phyloP scores from a whole-genome alignment of 53 echinoderm and acorn worm genomes.

The Henricia sp. region DNA sequence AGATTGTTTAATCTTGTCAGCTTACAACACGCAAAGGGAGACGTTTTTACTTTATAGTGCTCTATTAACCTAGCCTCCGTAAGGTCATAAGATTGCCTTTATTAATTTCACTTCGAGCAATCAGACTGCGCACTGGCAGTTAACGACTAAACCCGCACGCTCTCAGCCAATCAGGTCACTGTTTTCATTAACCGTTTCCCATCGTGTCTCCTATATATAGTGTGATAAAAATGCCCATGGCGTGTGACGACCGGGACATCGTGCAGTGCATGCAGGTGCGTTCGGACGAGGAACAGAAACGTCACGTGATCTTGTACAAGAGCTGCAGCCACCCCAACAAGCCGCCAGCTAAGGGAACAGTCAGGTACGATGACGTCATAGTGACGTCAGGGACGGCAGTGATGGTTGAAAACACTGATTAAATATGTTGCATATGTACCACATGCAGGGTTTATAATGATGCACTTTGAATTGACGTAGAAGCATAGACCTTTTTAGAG shows the following conservation, averaged over 20 bases:
- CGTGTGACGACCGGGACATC: constrained; percentile 87
- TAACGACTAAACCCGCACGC: too few relatives aligned
- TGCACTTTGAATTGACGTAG: neutral
- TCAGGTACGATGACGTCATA: constrained; percentile 84
- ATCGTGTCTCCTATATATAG: constrained; percentile 25
- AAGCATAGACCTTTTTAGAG: neutral
- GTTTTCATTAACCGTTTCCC: neutral
- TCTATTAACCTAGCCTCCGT: too few relatives aligned
- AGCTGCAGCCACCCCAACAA: constrained; percentile 97
- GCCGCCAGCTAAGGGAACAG: constrained; percentile 82
- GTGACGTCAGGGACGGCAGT: too few relatives aligned
- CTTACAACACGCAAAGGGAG: too few relatives aligned
- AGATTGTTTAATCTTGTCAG: too few relatives aligned
- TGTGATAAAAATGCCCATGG: constrained; percentile 95
- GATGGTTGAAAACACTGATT: too few relatives aligned
- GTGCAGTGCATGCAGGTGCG: constrained; percentile 92
- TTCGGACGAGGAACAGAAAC: constrained; percentile 82
- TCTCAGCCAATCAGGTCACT: neutral
- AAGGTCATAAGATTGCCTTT: too few relatives aligned
- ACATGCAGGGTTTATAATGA: too few relatives aligned
- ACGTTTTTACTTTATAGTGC: too few relatives aligned
- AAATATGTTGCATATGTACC: too few relatives aligned
- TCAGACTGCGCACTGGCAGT: too few relatives aligned
- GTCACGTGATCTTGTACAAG: constrained; percentile 93
- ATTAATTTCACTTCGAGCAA: too few relatives aligned